Percentiles rank a stretch among this genome's conserved stretches.
phyloP scores from a whole-genome alignment of 2,888 invertebrate genomes.

The Cryptus armator region DNA sequence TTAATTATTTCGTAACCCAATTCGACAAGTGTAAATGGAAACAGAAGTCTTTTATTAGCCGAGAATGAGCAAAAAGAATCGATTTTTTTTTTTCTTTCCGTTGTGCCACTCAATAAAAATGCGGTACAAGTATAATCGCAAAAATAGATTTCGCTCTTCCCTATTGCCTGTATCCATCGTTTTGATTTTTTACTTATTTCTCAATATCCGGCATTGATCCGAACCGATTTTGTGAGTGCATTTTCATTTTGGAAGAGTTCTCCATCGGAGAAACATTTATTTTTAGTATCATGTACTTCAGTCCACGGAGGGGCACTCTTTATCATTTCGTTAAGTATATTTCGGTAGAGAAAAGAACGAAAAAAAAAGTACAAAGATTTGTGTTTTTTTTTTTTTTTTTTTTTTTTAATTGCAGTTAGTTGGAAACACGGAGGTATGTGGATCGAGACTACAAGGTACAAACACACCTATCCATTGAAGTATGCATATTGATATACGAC shows the following conservation, averaged over 20 bases:
- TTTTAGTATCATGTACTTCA: background rate
- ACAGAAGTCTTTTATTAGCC: no score
- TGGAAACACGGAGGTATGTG: slow-evolving; percentile 29
- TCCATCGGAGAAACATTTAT: background rate
- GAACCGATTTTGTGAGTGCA: background rate
- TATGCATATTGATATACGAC: slow-evolving; percentile 69
- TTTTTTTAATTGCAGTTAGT: slow-evolving; percentile 49
- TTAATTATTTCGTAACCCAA: no score
- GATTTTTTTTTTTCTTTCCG: no score
- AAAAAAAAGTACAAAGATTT: slow-evolving; percentile 7
- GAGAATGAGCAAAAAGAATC: no score
- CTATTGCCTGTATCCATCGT: background rate
- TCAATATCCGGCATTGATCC: no score
- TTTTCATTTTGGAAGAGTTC: background rate
- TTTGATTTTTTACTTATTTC: background rate
- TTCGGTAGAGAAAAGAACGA: background rate
- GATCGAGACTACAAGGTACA: background rate
- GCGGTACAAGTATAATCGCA: background rate
- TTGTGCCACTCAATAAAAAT: no score
- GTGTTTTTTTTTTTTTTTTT: background rate
- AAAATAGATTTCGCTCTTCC: background rate
- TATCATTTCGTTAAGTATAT: slow-evolving; percentile 17
- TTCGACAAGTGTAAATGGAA: no score
- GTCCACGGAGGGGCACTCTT: background rate
- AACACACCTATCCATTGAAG: slow-evolving; percentile 50